phyloP scores from a whole-genome alignment of 2,113 vertebrate species.

The Pycnonotus jocosus region DNA sequence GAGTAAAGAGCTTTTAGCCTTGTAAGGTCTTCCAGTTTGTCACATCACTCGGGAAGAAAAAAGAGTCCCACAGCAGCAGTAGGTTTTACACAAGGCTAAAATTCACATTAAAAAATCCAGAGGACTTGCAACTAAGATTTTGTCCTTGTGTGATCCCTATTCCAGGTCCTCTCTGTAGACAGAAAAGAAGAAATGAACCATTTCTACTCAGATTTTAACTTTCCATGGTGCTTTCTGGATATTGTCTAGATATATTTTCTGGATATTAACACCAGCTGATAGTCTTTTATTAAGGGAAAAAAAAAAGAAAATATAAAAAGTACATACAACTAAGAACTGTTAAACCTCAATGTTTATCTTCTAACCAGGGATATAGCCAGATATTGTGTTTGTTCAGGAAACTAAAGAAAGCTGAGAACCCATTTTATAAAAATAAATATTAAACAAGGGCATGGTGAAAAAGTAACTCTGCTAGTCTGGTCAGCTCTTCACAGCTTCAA shows the following conservation, averaged over 20 bases:
- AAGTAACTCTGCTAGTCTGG: background rate
- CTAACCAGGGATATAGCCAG: background rate
- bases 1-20: background rate
- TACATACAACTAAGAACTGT: background rate
- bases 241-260: background rate
- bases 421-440: background rate
- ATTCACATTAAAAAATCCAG: background rate
- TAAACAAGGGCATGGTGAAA: background rate
- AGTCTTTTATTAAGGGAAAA: background rate
- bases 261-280: background rate
- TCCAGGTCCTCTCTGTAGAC: background rate
- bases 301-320: too few relatives aligned
- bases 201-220: background rate
- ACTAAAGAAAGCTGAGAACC: background rate
- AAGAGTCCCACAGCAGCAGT: background rate
- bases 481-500: background rate
- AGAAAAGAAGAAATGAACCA: background rate
- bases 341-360: background rate
- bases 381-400: background rate
- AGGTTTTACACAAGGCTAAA: background rate
- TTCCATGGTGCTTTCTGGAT: background rate
- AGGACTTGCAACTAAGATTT: background rate
- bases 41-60: background rate
- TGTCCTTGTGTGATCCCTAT: background rate
- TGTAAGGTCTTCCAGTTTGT: background rate